These are phyloP conservation scores for Drepanosiphum platanoidis DNA, from an alignment of 2,888 invertebrate species.

Conservation along the genomic window DNA sequence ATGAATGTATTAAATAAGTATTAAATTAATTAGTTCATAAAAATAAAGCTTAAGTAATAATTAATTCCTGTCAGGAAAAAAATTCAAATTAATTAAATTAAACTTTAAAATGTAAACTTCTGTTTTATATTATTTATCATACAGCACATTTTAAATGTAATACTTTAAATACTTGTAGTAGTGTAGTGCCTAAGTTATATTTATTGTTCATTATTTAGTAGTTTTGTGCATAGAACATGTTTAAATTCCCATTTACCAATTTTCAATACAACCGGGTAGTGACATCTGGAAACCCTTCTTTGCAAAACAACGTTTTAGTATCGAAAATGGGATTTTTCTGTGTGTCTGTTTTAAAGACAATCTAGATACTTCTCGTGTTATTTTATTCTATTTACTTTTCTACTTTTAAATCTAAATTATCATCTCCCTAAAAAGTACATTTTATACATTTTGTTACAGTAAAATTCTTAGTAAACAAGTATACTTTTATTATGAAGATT, in stretches of 20 bases:
- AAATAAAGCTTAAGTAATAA: background rate
- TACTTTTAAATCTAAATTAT: too few species aligned
- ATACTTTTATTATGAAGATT: too few species aligned
- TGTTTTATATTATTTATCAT: background rate
- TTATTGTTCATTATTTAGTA: background rate
- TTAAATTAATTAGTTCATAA: too few species aligned
- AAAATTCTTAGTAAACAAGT: too few species aligned
- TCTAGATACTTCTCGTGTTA: background rate
- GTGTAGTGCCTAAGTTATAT: too few species aligned
- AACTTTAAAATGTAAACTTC: background rate
- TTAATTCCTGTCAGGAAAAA: background rate
- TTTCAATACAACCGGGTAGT: background rate
- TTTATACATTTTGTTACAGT: too few species aligned
- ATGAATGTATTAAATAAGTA: too few species aligned
- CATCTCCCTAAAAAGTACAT: too few species aligned
- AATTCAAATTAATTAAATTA: background rate
- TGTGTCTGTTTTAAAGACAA: background rate
- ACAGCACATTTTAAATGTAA: background rate
- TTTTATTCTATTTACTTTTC: background rate
- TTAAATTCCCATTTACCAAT: slow-evolving; percentile 1
- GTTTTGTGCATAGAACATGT: too few species aligned
- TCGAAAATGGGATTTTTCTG: background rate
- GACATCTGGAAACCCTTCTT: slow-evolving; percentile 3
- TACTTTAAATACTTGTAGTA: background rate
- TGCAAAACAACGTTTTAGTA: background rate